A percentile compares a stretch with the other conserved stretches of the same genome.
phyloP scores from a whole-genome alignment of 1,140 invertebrate genomes.

The Pseudachorutes palmiensis region DNA sequence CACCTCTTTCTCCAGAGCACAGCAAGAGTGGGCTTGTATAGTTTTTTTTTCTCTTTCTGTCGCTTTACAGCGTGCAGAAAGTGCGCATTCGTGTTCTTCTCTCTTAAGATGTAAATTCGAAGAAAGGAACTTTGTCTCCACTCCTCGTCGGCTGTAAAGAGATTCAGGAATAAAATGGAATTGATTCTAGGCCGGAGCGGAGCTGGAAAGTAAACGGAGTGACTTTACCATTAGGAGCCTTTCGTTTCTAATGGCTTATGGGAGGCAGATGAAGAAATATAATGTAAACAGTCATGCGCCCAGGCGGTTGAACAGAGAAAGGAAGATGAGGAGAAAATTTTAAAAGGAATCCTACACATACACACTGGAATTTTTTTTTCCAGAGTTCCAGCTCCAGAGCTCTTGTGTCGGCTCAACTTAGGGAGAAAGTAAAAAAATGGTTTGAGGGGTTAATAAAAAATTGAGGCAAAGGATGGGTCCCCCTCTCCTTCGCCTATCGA shows the following conservation, averaged over 20 bases:
- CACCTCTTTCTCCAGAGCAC: constrained; percentile 2
- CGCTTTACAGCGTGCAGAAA: not conserved
- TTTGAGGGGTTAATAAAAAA: constrained; percentile 40
- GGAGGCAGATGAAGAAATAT: not conserved
- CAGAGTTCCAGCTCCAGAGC: no score
- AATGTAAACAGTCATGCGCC: not conserved
- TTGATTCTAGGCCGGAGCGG: not conserved
- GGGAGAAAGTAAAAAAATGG: constrained; percentile 30
- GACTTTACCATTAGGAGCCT: not conserved
- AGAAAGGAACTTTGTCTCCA: no score
- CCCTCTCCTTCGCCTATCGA: constrained; percentile 28
- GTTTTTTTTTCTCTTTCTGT: no score
- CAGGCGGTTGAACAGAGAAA: not conserved
- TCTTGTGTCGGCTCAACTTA: no score
- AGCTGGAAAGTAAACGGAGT: no score
- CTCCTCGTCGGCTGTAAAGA: no score
- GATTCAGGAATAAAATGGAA: constrained; percentile 9
- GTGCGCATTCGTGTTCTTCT: not conserved
- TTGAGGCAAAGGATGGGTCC: constrained; percentile 26
- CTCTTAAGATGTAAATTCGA: constrained; percentile 1
- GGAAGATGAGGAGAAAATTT: constrained; percentile 10
- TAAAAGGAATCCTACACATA: not conserved
- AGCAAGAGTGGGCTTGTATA: no score
- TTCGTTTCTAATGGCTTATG: not conserved
- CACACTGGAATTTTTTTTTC: not conserved